Conservation (phyloP, 2,113 vertebrate genomes). For the Melanerpes aurifrons region DNA sequence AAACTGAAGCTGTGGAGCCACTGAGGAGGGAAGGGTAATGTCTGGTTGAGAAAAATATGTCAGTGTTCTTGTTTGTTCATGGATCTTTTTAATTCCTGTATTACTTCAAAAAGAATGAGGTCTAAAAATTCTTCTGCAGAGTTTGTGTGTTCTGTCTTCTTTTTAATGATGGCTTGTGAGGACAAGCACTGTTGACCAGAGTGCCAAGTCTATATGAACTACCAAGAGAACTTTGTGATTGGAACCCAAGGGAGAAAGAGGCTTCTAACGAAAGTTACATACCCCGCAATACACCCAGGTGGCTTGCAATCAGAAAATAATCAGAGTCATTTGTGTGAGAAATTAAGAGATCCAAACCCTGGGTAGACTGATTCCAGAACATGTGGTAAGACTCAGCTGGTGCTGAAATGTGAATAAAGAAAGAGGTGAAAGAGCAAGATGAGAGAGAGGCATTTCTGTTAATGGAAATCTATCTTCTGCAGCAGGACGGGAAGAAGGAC, state of each 20-base stretch:
- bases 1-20: not conserved
- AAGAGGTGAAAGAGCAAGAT: not conserved
- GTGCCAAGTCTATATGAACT: not conserved
- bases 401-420: not conserved
- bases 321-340: fast-evolving
- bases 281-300: fast-evolving
- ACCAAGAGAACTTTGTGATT: not conserved
- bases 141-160: not conserved
- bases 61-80: not conserved
- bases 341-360: not conserved
- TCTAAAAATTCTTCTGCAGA: not conserved
- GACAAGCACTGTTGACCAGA: not conserved
- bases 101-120: not conserved
- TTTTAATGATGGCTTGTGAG: not conserved
- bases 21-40: not conserved
- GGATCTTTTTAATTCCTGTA: not conserved
- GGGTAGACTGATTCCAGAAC: not conserved
- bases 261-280: not conserved
- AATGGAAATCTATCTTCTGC: not conserved
- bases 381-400: not conserved
- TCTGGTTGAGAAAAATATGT: fast-evolving
- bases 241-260: not conserved
- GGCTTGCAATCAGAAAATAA: not conserved
- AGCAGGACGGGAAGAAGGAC: not conserved
- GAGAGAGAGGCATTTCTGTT: not conserved